Percentiles rank a stretch among this genome's conserved stretches.
These are phyloP conservation scores for Argyrosomus japonicus DNA, from an alignment of 2,113 vertebrate species.

Conservation along the genomic window DNA sequence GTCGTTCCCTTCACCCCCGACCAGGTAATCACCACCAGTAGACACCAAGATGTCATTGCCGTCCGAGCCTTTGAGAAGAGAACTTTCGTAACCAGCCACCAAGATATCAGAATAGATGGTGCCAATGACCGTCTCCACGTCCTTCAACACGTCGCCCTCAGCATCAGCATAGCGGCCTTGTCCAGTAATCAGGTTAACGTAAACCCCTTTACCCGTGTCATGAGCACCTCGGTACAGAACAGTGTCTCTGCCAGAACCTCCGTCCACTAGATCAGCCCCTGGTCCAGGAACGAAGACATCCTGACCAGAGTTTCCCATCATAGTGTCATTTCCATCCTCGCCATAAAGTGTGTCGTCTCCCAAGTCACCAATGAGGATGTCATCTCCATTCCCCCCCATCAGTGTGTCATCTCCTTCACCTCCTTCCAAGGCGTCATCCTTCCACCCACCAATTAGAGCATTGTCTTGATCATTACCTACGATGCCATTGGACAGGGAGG, in stretches of 20 bases:
- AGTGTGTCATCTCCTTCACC: slow-evolving; percentile 69
- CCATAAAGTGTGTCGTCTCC: slow-evolving; percentile 74
- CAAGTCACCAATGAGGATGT: slow-evolving; percentile 56
- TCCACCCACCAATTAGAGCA: slow-evolving; percentile 57
- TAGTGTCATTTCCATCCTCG: slow-evolving; percentile 63
- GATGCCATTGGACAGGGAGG: slow-evolving; percentile 60
- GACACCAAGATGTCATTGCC: slow-evolving; percentile 71
- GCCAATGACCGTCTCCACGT: slow-evolving; percentile 70
- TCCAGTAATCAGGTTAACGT: slow-evolving; percentile 66
- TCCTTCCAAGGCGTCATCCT: slow-evolving; percentile 59
- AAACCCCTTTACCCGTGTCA: slow-evolving; percentile 53
- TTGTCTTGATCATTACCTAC: slow-evolving; percentile 56
- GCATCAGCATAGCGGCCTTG: slow-evolving; percentile 56
- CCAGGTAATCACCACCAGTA: slow-evolving; percentile 58
- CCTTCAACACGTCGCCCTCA: slow-evolving; percentile 70
- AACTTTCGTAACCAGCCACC: slow-evolving; percentile 59
- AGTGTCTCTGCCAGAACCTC: slow-evolving; percentile 67
- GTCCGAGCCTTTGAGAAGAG: slow-evolving; percentile 69
- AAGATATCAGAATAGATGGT: slow-evolving; percentile 69
- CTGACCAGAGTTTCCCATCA: slow-evolving; percentile 60
- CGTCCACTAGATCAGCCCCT: slow-evolving; percentile 65
- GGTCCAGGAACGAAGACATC: slow-evolving; percentile 71
- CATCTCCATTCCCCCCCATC: slow-evolving; percentile 63
- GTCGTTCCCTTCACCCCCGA: slow-evolving; percentile 69
- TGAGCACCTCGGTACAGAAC: slow-evolving; percentile 70